Evolutionary conservation across 2,888 invertebrate genomes (phyloP).

Genomic region (Chymomyza procnemis): DNA sequence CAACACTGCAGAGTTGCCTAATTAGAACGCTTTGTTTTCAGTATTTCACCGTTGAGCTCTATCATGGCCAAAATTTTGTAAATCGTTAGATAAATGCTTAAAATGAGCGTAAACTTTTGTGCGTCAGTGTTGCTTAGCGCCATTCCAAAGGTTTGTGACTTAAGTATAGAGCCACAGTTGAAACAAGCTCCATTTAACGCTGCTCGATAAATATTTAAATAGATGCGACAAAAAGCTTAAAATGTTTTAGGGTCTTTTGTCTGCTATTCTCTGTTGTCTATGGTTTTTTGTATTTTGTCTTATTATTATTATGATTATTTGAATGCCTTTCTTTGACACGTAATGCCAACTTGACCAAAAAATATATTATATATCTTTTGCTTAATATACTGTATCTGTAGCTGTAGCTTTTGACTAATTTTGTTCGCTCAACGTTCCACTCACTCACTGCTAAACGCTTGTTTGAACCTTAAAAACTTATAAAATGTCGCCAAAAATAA

Average conservation of each 20-base stretch:
- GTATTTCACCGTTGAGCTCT: too few relatives aligned
- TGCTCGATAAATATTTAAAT: background rate
- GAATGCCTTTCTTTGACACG: background rate
- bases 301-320: background rate
- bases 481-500: background rate
- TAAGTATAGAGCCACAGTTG: background rate
- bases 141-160: background rate
- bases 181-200: background rate
- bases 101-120: too few relatives aligned
- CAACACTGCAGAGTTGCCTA: too few relatives aligned
- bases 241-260: background rate
- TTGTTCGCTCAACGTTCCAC: background rate
- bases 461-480: background rate
- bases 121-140: background rate
- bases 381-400: constrained; percentile 15
- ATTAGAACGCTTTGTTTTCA: too few relatives aligned
- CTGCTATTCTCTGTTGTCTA: too few relatives aligned
- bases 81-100: too few relatives aligned
- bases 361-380: too few relatives aligned
- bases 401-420: constrained; percentile 1
- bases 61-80: too few relatives aligned
- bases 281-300: background rate
- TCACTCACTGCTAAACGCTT: background rate
- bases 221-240: background rate
- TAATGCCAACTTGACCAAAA: background rate